Evolutionary conservation across 2,113 vertebrate genomes (phyloP), one percentile per base, ranked within the genome.

Genomic region (Ameiurus melas): DNA sequence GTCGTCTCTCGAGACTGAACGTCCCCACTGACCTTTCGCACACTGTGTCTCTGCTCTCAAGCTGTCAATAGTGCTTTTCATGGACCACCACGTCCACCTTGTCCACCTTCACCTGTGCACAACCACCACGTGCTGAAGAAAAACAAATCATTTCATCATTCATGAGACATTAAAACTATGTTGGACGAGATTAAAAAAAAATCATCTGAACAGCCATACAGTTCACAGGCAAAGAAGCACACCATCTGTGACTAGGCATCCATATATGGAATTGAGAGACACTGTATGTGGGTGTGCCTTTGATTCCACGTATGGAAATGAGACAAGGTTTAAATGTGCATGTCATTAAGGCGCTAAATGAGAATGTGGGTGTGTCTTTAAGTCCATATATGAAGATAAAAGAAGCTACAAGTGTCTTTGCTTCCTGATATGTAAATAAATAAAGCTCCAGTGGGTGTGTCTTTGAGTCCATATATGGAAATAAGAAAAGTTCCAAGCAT

Each of bases 1-100:
- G 86, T 84, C 89, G 30, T 90, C 86, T 88, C 91, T 89, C 82
- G 87, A 91, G 91, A 86, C 77, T 60, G 53, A 91, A 87, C 87
- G 81, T 90, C 89, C 88, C 78, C 86, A 88, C 71, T 94, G 93
- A 94, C 92, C 93, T 94, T 92, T 93, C 47, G 53, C 85, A 90
- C 92, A 91, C 89, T 89, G 90, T 83, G 89, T 89, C 43, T 92
- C 60, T 93, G 93, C 92, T 86, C 91, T 90, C 85, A 85, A 85
- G 51, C 91, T 93, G 94, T 94, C 94, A 93, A 90, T 93, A 92
- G 77, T 5, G 79, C n/a, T 94, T 94, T 93, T 94, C 92, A 94
- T 91, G 92, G 88, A 89, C 89, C 92, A 93, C 90, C 92, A 89
- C 90, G 60, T 90, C 89, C 36, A 90, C 57, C 85, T 87, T 51